A percentile compares a stretch with the other conserved stretches of the same genome.
phyloP scores from a whole-genome alignment of 2,888 invertebrate genomes.

The Pristionchus exspectatus region DNA sequence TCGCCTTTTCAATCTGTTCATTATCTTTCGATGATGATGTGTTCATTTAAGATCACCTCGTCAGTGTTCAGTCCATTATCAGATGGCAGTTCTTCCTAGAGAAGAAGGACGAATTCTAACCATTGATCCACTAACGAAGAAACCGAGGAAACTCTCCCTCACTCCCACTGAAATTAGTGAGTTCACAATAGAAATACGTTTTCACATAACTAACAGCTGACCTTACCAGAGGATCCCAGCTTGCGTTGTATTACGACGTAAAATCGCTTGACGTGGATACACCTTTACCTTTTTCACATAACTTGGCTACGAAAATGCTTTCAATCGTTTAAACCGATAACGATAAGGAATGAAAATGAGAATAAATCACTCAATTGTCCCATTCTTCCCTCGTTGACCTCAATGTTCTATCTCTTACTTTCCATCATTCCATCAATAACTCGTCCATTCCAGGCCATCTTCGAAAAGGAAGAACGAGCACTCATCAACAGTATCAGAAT shows the following conservation, averaged over 20 bases:
- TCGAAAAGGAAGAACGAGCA: constrained; percentile 85
- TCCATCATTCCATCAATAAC: neutral
- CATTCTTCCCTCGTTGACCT: neutral
- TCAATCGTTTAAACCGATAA: too few species aligned
- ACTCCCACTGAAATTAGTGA: constrained; percentile 60
- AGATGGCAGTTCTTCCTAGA: constrained; percentile 89
- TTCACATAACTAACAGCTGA: too few species aligned
- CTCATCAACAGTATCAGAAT: constrained; percentile 87
- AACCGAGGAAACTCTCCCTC: constrained; percentile 64
- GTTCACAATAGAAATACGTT: neutral
- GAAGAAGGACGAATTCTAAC: constrained; percentile 85
- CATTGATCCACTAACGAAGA: constrained; percentile 68
- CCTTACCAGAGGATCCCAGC: too few species aligned
- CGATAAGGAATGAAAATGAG: too few species aligned
- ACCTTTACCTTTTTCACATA: too few species aligned
- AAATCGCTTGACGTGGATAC: too few species aligned
- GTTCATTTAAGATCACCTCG: constrained; percentile 89
- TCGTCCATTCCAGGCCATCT: constrained; percentile 76
- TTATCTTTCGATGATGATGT: neutral
- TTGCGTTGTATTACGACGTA: too few species aligned
- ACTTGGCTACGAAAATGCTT: too few species aligned
- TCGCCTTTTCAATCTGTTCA: neutral
- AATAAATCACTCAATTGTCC: neutral
- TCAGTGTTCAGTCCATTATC: constrained; percentile 93
- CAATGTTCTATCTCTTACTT: neutral